Evolutionary conservation across 2,113 vertebrate species (phyloP).

Genomic region (Epinephelus moara): DNA sequence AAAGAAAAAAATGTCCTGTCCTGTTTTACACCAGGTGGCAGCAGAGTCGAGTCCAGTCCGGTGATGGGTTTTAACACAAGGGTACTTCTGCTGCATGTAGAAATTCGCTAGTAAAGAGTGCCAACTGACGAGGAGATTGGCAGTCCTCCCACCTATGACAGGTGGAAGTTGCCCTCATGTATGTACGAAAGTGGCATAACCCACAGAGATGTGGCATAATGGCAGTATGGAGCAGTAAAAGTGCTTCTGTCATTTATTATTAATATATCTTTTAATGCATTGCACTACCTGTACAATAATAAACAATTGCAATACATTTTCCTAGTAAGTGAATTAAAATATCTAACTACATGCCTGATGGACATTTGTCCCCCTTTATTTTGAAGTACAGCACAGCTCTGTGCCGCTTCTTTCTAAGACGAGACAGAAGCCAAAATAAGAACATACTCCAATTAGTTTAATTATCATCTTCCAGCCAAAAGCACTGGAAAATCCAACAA

Average conservation of each 20-base stretch:
- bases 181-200: background rate
- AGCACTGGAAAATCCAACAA: background rate
- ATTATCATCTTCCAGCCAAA: conserved; percentile 4
- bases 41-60: conserved; percentile 12
- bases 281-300: no score
- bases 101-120: background rate
- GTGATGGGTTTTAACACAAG: background rate
- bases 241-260: no score
- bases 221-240: background rate
- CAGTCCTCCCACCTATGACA: background rate
- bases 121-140: no score
- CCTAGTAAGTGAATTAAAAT: background rate
- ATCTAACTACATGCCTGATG: background rate
- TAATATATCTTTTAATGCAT: no score
- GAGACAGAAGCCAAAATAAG: background rate
- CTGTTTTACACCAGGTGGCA: conserved; percentile 59
- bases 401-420: background rate
- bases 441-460: background rate
- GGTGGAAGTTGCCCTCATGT: background rate
- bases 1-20: background rate
- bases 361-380: background rate
- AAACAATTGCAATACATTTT: background rate
- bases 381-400: background rate
- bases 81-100: no score
- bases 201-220: background rate